phyloP scores from a whole-genome alignment of 2,113 vertebrate species.

The Ceuthmochares aereus region DNA sequence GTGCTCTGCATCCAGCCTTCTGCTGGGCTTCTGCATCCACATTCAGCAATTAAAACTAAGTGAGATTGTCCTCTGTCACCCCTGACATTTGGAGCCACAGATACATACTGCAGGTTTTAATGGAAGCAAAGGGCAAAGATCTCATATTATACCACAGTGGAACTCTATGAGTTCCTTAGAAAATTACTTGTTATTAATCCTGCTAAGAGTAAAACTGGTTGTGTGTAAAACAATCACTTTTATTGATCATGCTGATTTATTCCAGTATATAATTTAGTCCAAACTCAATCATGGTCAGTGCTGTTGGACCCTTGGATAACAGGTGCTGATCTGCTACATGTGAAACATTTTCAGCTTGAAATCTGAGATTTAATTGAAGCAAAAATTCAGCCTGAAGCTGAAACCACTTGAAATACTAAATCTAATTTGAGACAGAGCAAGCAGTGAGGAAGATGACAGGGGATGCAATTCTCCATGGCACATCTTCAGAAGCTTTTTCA shows the following conservation, averaged over 20 bases:
- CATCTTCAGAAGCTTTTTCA: constrained; percentile 35
- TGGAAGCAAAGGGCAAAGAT: constrained; percentile 14
- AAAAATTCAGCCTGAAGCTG: constrained; percentile 14
- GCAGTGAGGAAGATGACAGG: not conserved
- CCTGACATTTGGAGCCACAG: not conserved
- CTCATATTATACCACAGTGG: not conserved
- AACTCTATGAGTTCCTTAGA: not conserved
- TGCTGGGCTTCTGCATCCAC: not conserved
- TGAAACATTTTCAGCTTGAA: constrained; percentile 8
- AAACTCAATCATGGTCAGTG: not conserved
- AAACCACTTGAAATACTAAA: constrained; percentile 12
- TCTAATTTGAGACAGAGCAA: not conserved
- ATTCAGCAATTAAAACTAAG: not conserved
- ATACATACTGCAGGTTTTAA: not conserved
- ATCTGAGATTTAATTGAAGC: not conserved
- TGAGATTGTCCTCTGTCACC: not conserved
- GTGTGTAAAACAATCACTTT: not conserved
- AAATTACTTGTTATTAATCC: not conserved
- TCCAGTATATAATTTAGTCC: accelerated
- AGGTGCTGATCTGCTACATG: not conserved
- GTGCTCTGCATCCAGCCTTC: not conserved
- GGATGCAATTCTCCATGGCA: not conserved
- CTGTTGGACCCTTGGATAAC: not conserved
- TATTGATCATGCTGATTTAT: not conserved
- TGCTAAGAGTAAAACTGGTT: not conserved